Evolutionary conservation across 2,113 vertebrate species (phyloP), one percentile per base, ranked within the genome.

Genomic region (Proteles cristata): DNA sequence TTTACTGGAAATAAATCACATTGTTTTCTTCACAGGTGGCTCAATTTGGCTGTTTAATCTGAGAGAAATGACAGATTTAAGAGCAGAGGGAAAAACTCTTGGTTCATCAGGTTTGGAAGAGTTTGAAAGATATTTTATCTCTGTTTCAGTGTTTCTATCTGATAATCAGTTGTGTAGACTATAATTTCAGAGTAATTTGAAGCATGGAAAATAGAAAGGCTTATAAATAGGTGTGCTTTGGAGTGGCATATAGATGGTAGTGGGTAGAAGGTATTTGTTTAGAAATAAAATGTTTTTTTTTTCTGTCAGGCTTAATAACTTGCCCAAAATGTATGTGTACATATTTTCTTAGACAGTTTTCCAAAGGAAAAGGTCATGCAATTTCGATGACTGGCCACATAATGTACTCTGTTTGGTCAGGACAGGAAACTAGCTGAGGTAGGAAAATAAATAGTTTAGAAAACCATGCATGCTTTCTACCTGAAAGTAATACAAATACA

Each of bases 31-130:
- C 90, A 63, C 61, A 96, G 90, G 86, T 95, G 82, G 69, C 88
- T 97, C 97, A 69, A 97, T 96, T 96, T 91, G 94, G 85, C 93
- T 97, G 91, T 98, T 98, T 98, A 96, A 98, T 97, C 95, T 96
- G 83, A 96, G 94, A 90, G 82, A 96, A 97, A 97, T 96, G 95
- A 97, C 85, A 95, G 94, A 97, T 84, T 96, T 63, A 74, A 90
- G 73, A 93, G 43, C 90, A 69, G 55, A 82, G 69, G 43, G 3
- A 10, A 45, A 94, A 82, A 61, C 43, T 93, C 94, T 50, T 84
- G 90, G 90, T 92, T 96, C 96, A 96, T 95, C 86, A 94, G 93
- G 55, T 87, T 97, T 84, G 43, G 80, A 69, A 39, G 53, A 95
- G n/a, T 71, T 58, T 33, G 84, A 96, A 96, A 95, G 85, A 93